Evolutionary conservation across 2,113 vertebrate genomes (phyloP), one percentile per base, ranked within the genome.

Genomic region (Anseranas semipalmata): DNA sequence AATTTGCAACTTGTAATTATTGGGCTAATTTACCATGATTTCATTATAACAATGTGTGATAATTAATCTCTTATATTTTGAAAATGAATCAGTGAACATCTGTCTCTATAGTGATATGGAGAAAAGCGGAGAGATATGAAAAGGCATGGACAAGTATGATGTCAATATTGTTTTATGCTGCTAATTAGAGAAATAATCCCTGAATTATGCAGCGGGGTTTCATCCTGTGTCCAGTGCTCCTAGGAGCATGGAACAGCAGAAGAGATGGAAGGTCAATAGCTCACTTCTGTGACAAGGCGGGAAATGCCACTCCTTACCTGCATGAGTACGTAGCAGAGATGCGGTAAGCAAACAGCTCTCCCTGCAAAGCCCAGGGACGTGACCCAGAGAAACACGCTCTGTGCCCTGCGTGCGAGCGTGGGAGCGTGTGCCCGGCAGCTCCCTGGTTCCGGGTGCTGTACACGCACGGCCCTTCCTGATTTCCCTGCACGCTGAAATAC

Each of bases 1-100:
- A 94, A 96, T 84, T 89, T 79, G 15, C n/a, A 76, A 7, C 65
- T 89, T 68, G 60, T 58, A 87, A 90, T 95, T 90, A 95, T 20
- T 66, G 55, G 70, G 74, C 89, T 87, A 95, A 87, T 93, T 82
- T 82, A 82, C 53, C 33, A 27, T 41, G 25, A 71, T 89, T 95
- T 89, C 30, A 73, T 65, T 75, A 8, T 43, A 90, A 45, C 41
- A 48, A n/a, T n/a, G 30, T 58, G 60, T 33, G 73, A 53, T 74
- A 58, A 94, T 93, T 84, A 88, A 83, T 93, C 85, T 32, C 72
- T 84, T 43, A 4, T n/a, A 9, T 79, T 85, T 92, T 46, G 37
- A 33, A 32, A 90, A 68, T 39, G 48, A 67, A 71, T 52, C 30
- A 1, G 75, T 43, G 78, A 86, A 27, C 15, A 7, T 90, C 93